Evolutionary conservation across 2,888 invertebrate genomes (phyloP).

Genomic region (Metacarcinus magister): DNA sequence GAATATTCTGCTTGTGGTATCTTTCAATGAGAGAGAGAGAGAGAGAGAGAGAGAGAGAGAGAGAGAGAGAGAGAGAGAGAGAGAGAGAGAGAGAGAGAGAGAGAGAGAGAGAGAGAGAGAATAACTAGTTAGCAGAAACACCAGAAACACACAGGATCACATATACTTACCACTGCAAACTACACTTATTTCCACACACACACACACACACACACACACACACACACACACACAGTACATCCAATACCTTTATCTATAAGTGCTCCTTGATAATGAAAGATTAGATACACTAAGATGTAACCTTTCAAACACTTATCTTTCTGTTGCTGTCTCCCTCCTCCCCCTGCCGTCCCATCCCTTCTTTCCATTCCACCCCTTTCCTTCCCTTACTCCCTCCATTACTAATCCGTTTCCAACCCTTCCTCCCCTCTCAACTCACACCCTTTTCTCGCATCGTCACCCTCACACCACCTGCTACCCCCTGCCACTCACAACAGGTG

Average conservation of each 20-base stretch:
- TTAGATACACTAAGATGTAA: background rate
- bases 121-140: no score
- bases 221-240: conserved; percentile 8
- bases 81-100: no score
- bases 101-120: no score
- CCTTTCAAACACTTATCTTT: background rate
- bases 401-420: background rate
- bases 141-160: background rate
- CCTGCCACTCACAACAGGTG: background rate
- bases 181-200: background rate
- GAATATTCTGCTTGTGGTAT: no score
- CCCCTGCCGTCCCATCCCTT: background rate
- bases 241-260: background rate
- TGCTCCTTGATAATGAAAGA: conserved; percentile 26
- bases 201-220: conserved; percentile 33
- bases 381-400: background rate
- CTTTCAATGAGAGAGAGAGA: no score
- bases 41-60: no score
- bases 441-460: background rate
- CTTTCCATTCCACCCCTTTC: background rate
- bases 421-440: background rate
- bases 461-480: background rate
- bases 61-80: no score
- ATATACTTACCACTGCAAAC: background rate
- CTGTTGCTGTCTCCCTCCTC: background rate